These are phyloP conservation scores for Gymnorhina tibicen DNA, from an alignment of 2,113 vertebrate genomes.

Conservation along the genomic window DNA sequence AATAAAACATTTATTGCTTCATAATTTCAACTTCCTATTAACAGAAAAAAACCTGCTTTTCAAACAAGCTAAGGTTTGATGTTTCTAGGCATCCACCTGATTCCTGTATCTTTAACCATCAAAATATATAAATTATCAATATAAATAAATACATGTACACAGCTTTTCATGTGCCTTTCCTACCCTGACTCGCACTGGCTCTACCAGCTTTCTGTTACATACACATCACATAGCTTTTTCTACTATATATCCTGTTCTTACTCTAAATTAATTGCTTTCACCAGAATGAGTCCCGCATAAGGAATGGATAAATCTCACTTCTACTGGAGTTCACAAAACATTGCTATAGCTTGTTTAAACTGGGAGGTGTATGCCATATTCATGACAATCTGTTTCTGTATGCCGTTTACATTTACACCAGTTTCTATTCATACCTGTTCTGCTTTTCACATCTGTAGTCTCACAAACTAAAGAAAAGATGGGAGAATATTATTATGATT, in stretches of 20 bases:
- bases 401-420: not conserved
- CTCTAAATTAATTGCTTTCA: not conserved
- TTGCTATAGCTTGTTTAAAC: not conserved
- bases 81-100: not conserved
- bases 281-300: not conserved
- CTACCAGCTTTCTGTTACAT: not conserved
- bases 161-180: not conserved
- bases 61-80: not conserved
- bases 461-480: not conserved
- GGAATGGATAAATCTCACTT: not conserved
- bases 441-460: not conserved
- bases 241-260: not conserved
- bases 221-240: no score
- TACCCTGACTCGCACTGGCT: not conserved
- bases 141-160: not conserved
- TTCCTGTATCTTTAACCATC: not conserved
- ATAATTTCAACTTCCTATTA: not conserved
- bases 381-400: not conserved
- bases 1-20: slow-evolving; percentile 1
- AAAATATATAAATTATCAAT: not conserved
- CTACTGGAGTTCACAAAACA: not conserved
- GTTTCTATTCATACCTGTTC: not conserved
- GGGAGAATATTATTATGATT: not conserved
- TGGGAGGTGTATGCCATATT: not conserved
- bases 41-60: not conserved